Percentiles rank a stretch among this genome's conserved stretches.
These are phyloP conservation scores for Dryobotodes eremita DNA, from an alignment of 2,888 invertebrate species.

Conservation along the genomic window DNA sequence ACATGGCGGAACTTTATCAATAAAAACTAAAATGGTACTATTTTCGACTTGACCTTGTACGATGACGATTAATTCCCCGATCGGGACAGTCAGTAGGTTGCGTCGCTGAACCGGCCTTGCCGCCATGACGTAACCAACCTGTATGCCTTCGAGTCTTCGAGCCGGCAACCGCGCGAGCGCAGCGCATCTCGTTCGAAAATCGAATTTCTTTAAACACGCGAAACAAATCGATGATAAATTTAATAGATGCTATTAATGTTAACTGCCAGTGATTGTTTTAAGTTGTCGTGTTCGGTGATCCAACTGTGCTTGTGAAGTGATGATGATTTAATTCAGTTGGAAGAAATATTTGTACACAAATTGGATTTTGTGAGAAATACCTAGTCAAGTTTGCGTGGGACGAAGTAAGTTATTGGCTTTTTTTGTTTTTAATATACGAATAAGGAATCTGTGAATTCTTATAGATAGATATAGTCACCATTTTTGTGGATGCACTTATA, in stretches of 20 bases:
- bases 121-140: conserved; percentile 84
- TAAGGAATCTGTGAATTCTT: not conserved
- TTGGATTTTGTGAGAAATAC: conserved; percentile 50
- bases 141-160: conserved; percentile 79
- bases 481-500: not conserved
- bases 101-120: conserved; percentile 77
- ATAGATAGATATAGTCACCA: not conserved
- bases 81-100: conserved; percentile 81
- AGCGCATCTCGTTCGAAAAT: conserved; percentile 75
- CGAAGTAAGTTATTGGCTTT: conserved; percentile 40
- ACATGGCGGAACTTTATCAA: conserved; percentile 62
- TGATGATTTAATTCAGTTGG: conserved; percentile 40
- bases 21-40: conserved; percentile 69
- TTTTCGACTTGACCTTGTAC: conserved; percentile 78
- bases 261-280: conserved; percentile 39
- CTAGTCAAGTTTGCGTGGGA: conserved; percentile 42
- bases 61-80: conserved; percentile 79
- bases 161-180: conserved; percentile 79
- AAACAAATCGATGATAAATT: conserved; percentile 63
- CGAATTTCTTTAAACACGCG: conserved; percentile 64
- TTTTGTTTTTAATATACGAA: conserved; percentile 1
- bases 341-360: conserved; percentile 35
- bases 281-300: conserved; percentile 23
- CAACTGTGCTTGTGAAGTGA: conserved; percentile 39
- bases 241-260: conserved; percentile 44